These are phyloP conservation scores for Dicaeum eximium DNA, from an alignment of 2,113 vertebrate species.

Conservation along the genomic window DNA sequence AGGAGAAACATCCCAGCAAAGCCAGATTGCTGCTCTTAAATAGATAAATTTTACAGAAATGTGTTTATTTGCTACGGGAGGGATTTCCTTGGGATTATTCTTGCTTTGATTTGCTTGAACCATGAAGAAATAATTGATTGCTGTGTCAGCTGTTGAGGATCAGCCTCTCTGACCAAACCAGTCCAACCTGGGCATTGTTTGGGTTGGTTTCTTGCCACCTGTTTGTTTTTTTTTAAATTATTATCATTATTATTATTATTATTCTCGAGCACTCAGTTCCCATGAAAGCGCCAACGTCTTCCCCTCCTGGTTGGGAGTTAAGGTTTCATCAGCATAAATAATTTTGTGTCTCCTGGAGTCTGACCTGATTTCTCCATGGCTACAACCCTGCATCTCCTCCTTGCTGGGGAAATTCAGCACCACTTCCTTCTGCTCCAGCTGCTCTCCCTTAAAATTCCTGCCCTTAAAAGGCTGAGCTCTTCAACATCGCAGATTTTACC, in stretches of 20 bases:
- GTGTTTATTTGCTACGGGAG: not conserved
- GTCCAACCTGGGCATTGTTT: constrained; percentile 3
- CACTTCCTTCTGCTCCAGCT: not conserved
- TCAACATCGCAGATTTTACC: not conserved
- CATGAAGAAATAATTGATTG: not conserved
- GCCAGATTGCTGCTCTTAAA: not conserved
- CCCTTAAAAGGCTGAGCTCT: not conserved
- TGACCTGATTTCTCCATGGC: not conserved
- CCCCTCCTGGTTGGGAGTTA: not conserved
- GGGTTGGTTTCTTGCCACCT: constrained; percentile 9
- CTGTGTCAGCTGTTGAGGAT: not conserved
- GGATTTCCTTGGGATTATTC: not conserved
- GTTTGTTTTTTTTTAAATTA: not conserved
- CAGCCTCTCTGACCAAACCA: not conserved
- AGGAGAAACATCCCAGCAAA: not conserved
- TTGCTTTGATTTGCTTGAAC: not conserved
- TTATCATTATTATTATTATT: not conserved
- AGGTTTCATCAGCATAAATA: constrained; percentile 3
- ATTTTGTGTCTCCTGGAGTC: not conserved
- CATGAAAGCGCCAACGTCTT: not conserved
- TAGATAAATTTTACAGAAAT: accelerated
- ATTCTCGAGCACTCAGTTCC: not conserved
- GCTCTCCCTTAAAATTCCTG: not conserved
- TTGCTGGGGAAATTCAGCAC: not conserved
- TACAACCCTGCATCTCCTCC: not conserved